Base-by-base conservation (phyloP, 2,113 vertebrate genomes). In the Prinia subflava region DNA sequence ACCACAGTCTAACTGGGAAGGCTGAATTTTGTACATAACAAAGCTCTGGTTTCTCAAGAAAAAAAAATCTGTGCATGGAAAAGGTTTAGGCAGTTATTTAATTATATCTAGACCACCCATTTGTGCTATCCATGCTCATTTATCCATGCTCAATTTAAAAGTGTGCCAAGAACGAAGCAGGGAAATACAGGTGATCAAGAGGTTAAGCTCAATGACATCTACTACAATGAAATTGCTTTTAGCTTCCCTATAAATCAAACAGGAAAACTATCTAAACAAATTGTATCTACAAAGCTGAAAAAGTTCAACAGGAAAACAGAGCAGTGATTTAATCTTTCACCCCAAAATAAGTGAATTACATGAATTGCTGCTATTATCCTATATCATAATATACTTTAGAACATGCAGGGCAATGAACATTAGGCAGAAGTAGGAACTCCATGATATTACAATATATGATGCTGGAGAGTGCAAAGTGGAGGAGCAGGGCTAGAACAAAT, bases 311-410 rank as follows among this genome's bases (percentile, higher is more conserved):
- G 42, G 41, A 76, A 90, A 91, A 57, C 3, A 89, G 39, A 82
- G 19, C 74, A 67, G 30, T n/a, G 71, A 89, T 65, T 95, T 91
- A 90, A 73, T 60, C 91, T 95, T 92, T 95, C 78, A 92, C 57
- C 74, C 46, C 55, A 74, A 68, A 91, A 71, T 52, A 49, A 91
- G 27, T 30, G 55, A 84, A 84, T 67, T 89, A 69, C 37, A 77
- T 42, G 52, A 91, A 92, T 37, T 33, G 64, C 18, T 89, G 55
- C 47, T 62, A 79, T 96, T 92, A 95, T 52, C 41, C 59, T 52
- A 18, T 81, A 50, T 76, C 55, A 62, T 79, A 91, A 93, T 10
- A 37, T 13, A 70, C 25, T 89, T 15, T 5, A 75, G 37, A 3
- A 82, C 42, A 82, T 56, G 86, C 60, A 83, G 24, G 87, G 4